These are phyloP conservation scores for Dolomedes plantarius DNA, from an alignment of 2,888 invertebrate genomes.

Conservation along the genomic window DNA sequence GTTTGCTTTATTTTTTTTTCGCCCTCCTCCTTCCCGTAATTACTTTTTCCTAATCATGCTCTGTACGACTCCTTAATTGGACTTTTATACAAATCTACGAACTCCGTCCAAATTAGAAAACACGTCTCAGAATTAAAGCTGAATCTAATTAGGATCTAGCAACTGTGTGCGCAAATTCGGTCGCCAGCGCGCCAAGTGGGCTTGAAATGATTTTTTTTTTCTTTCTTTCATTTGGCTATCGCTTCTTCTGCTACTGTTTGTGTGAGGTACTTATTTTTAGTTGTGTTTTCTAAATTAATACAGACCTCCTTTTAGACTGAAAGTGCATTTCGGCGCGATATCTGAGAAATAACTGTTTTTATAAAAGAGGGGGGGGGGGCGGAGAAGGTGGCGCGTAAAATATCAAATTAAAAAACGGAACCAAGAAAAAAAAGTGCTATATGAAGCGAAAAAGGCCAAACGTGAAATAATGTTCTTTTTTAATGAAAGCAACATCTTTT, in stretches of 20 bases:
- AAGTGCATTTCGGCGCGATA: constrained; percentile 29
- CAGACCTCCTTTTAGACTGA: constrained; percentile 42
- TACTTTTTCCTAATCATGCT: constrained; percentile 63
- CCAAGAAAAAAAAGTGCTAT: constrained; percentile 16
- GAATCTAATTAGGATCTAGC: constrained; percentile 67
- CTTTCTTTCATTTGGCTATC: constrained; percentile 22
- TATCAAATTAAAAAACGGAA: constrained; percentile 50
- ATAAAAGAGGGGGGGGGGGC: background rate
- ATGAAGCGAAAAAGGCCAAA: constrained; percentile 56
- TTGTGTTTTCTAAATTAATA: constrained; percentile 48
- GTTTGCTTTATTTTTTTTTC: background rate
- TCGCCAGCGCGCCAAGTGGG: constrained; percentile 53
- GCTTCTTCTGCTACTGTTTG: constrained; percentile 8
- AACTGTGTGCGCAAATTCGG: constrained; percentile 56
- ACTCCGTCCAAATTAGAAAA: constrained; percentile 65
- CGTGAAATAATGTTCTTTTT: constrained; percentile 54
- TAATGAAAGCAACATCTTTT: constrained; percentile 48
- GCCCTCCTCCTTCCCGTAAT: constrained; percentile 48
- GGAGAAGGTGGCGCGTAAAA: constrained; percentile 19
- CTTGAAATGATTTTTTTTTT: constrained; percentile 41
- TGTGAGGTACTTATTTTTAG: background rate
- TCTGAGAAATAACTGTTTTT: constrained; percentile 44
- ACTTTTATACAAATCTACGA: constrained; percentile 66
- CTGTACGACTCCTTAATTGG: constrained; percentile 59
- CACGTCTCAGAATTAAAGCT: constrained; percentile 36